Percentiles rank a stretch among this genome's conserved stretches.
These are phyloP conservation scores for Megalops atlanticus DNA, from an alignment of 2,113 vertebrate species.

Conservation along the genomic window DNA sequence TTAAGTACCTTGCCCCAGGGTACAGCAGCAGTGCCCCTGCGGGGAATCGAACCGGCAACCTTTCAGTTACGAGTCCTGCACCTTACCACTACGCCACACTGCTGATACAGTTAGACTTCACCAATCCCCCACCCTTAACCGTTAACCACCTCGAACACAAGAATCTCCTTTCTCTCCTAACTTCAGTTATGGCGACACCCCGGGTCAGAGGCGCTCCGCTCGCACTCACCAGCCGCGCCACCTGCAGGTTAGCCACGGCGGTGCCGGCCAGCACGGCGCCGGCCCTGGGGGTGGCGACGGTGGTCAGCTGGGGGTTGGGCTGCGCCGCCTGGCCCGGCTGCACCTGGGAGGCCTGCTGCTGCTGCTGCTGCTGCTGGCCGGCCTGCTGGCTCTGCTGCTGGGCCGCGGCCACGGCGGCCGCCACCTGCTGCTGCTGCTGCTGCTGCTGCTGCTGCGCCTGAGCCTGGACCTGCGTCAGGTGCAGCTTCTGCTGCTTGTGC, in stretches of 20 bases:
- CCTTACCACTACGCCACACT: no score
- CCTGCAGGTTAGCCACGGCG: slow-evolving; percentile 83
- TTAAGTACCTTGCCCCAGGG: no score
- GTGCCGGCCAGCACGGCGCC: slow-evolving; percentile 82
- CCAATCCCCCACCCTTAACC: no score
- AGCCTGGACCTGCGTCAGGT: slow-evolving; percentile 69
- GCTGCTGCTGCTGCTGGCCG: slow-evolving; percentile 66
- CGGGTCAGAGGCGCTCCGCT: no score
- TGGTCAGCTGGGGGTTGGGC: slow-evolving; percentile 81
- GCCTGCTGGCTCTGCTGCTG: slow-evolving; percentile 80
- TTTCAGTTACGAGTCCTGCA: no score
- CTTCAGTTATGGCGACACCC: no score
- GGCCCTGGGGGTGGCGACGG: slow-evolving; percentile 80
- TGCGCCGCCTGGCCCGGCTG: slow-evolving; percentile 70
- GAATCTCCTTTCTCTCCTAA: no score
- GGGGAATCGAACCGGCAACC: no score
- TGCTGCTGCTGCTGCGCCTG: slow-evolving; percentile 65
- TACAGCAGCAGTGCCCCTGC: no score
- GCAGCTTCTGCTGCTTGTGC: slow-evolving; percentile 65
- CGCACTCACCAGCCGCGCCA: slow-evolving; percentile 86
- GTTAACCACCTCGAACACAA: no score
- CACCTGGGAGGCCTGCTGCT: slow-evolving; percentile 73
- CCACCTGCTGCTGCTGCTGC: slow-evolving; percentile 72
- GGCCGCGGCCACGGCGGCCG: slow-evolving; percentile 62
- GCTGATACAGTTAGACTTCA: no score